A percentile compares a stretch with the other conserved stretches of the same genome.
Evolutionary conservation across 2,797 vertebrate genomes (phyloP).

Genomic region (Enteromius mattozi): DNA sequence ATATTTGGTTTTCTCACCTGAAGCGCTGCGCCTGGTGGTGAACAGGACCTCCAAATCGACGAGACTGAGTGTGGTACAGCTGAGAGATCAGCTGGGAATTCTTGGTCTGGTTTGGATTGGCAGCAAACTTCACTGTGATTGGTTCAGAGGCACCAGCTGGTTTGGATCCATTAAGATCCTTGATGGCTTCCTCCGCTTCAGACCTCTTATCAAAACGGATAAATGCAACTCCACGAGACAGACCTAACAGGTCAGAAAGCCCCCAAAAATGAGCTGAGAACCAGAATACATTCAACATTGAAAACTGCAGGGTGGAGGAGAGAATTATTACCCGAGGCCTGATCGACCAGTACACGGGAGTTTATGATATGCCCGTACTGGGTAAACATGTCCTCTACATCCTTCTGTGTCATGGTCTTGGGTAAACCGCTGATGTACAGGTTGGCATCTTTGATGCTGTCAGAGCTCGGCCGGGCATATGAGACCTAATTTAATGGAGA

Average conservation of each 20-base stretch:
- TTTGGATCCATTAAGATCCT: conserved; percentile 93
- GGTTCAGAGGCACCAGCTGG: conserved; percentile 91
- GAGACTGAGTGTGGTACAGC: conserved; percentile 88
- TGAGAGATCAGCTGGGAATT: conserved; percentile 93
- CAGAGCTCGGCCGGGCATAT: conserved; percentile 88
- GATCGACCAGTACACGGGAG: conserved; percentile 88
- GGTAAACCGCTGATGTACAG: conserved; percentile 89
- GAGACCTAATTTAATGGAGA: conserved; percentile 79
- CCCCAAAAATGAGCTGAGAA: background rate
- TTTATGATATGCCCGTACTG: conserved; percentile 89
- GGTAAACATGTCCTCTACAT: conserved; percentile 89
- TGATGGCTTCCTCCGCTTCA: conserved; percentile 96
- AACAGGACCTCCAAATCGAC: conserved; percentile 92
- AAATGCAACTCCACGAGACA: conserved; percentile 95
- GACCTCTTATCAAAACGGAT: conserved; percentile 95
- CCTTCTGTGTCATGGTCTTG: conserved; percentile 89
- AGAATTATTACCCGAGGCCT: conserved; percentile 82
- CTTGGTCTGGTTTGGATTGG: conserved; percentile 95
- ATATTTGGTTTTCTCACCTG: conserved; percentile 77
- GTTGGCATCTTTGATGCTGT: conserved; percentile 90
- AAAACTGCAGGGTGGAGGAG: conserved; percentile 48
- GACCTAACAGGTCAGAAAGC: conserved; percentile 74
- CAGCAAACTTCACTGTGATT: conserved; percentile 97
- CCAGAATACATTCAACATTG: background rate
- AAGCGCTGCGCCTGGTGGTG: conserved; percentile 97